Percentiles rank a stretch among this genome's conserved stretches.
Evolutionary conservation across 2,888 invertebrate species (phyloP).

Genomic region (Neoscelio sp.): DNA sequence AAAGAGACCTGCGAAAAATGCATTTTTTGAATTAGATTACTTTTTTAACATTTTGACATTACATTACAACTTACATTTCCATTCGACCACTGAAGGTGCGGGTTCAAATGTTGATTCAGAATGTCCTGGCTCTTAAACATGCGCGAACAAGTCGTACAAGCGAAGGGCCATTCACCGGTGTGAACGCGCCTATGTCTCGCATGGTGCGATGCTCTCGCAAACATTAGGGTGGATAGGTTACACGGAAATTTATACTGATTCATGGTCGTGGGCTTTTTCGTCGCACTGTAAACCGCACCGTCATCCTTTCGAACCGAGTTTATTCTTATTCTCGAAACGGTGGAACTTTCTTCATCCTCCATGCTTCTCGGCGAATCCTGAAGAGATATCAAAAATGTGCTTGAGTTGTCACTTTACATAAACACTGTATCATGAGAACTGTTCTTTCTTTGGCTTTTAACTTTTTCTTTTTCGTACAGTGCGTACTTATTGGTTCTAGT

Average conservation of each 20-base stretch:
- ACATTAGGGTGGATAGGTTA: constrained; percentile 82
- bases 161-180: constrained; percentile 89
- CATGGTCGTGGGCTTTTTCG: constrained; percentile 64
- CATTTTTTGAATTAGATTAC: no score
- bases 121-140: constrained; percentile 90
- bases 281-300: constrained; percentile 8
- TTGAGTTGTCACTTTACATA: neutral
- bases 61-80: no score
- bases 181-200: constrained; percentile 89
- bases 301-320: constrained; percentile 27
- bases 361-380: constrained; percentile 73
- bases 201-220: constrained; percentile 88
- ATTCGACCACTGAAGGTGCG: constrained; percentile 79
- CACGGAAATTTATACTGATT: constrained; percentile 80
- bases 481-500: no score
- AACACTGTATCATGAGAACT: no score
- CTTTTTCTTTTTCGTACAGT: neutral
- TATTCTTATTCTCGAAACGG: constrained; percentile 16
- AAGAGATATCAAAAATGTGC: constrained; percentile 22
- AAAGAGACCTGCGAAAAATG: no score
- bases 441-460: neutral
- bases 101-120: constrained; percentile 86
- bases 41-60: no score
- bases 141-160: constrained; percentile 88
- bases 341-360: constrained; percentile 64